Conservation (phyloP, 2,797 vertebrate genomes). For the Sebastes steindachneri region DNA sequence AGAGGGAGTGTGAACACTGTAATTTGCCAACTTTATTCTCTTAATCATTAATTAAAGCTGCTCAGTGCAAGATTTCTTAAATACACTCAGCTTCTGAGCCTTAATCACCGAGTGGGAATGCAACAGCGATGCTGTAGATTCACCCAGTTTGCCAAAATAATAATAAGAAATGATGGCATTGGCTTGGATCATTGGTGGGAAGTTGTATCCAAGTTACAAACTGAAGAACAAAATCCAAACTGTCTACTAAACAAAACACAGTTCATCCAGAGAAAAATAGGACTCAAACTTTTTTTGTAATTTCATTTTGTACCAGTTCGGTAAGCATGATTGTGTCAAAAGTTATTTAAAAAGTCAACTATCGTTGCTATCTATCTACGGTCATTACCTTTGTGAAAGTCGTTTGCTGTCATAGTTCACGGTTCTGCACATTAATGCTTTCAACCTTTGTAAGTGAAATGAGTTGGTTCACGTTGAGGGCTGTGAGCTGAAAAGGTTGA, state of each 20-base stretch:
- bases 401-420: neutral
- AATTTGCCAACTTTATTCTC: neutral
- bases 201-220: neutral
- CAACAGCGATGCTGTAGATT: neutral
- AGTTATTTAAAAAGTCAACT: neutral
- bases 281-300: neutral
- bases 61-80: neutral
- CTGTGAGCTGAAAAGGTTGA: conserved; percentile 20
- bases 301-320: neutral
- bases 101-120: neutral
- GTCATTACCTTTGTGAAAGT: neutral
- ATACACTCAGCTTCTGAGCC: neutral
- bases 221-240: neutral
- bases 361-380: neutral
- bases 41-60: conserved; percentile 28
- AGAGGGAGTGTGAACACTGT: neutral
- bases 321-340: neutral
- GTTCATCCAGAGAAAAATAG: neutral
- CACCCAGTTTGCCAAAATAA: neutral
- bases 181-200: neutral
- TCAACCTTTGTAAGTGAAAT: neutral
- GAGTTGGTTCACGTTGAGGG: neutral
- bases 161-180: neutral
- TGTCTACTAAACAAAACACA: neutral
- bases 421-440: neutral